Percentiles rank a stretch among this genome's conserved stretches.
These are phyloP conservation scores for Beaufortia kweichowensis DNA, from an alignment of 2,113 vertebrate genomes.

Conservation along the genomic window DNA sequence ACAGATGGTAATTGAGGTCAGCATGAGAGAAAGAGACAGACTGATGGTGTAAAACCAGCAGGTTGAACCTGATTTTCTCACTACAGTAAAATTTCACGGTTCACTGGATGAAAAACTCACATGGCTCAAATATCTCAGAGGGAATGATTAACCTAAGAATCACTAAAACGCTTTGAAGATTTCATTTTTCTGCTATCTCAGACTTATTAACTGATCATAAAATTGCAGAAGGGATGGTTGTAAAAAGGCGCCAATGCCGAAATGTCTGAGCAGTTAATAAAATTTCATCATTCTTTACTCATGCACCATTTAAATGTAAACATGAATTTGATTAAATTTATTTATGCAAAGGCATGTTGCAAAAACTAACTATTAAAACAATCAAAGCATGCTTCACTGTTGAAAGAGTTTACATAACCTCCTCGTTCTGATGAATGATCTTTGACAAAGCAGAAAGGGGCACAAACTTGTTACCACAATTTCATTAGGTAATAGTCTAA, in stretches of 20 bases:
- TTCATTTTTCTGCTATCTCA: not conserved
- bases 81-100: not conserved
- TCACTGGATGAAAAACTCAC: not conserved
- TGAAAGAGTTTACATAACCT: not conserved
- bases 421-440: not conserved
- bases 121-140: not conserved
- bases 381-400: not conserved
- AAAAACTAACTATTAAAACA: not conserved
- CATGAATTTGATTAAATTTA: not conserved
- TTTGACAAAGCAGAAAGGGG: not conserved
- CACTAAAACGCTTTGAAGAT: conserved; percentile 24
- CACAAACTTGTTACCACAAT: not conserved
- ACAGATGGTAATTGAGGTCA: conserved; percentile 36
- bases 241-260: not conserved
- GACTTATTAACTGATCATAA: not conserved
- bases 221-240: conserved; percentile 1
- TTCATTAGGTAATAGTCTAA: too few species aligned
- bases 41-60: conserved; percentile 22
- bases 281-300: not conserved
- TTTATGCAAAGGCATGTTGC: not conserved
- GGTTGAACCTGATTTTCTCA: conserved; percentile 5
- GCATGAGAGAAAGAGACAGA: conserved; percentile 12
- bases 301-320: not conserved
- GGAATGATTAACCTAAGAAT: conserved; percentile 16
- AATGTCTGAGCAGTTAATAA: conserved; percentile 1